phyloP scores from a whole-genome alignment of 2,113 vertebrate genomes.

The Rhea americana region DNA sequence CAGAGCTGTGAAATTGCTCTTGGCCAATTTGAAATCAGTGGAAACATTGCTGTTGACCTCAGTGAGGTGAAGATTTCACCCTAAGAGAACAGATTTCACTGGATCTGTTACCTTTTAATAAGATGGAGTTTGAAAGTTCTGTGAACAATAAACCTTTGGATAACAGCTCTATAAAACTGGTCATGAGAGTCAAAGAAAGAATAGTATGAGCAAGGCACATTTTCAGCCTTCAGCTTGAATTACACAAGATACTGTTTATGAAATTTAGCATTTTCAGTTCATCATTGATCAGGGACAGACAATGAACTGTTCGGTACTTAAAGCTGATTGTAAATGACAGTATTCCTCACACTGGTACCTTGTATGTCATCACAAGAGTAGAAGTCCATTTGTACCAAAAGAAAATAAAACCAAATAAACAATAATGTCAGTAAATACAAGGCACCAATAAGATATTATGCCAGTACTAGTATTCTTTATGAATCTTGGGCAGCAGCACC shows the following conservation, averaged over 20 bases:
- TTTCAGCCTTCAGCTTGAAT: conserved; percentile 14
- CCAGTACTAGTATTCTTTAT: not conserved
- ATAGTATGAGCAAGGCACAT: not conserved
- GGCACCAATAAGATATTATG: not conserved
- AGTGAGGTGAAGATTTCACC: not conserved
- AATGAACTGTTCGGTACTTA: not conserved
- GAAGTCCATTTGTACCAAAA: not conserved
- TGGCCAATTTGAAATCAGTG: not conserved
- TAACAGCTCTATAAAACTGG: conserved; percentile 22
- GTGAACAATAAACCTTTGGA: not conserved
- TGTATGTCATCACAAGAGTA: conserved; percentile 5
- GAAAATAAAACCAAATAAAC: not conserved
- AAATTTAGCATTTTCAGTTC: conserved; percentile 22
- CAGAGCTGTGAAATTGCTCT: fast-evolving
- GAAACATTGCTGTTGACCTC: not conserved
- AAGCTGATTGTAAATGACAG: not conserved
- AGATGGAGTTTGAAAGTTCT: conserved; percentile 20
- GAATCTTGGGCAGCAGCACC: not conserved
- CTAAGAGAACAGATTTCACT: not conserved
- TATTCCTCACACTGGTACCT: not conserved
- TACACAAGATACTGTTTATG: not conserved
- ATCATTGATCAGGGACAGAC: conserved; percentile 4
- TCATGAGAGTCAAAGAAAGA: conserved; percentile 26
- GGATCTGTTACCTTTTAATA: not conserved
- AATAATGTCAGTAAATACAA: not conserved